Base-by-base conservation (phyloP, 2,888 invertebrate species). In the Lepas anatifera region DNA sequence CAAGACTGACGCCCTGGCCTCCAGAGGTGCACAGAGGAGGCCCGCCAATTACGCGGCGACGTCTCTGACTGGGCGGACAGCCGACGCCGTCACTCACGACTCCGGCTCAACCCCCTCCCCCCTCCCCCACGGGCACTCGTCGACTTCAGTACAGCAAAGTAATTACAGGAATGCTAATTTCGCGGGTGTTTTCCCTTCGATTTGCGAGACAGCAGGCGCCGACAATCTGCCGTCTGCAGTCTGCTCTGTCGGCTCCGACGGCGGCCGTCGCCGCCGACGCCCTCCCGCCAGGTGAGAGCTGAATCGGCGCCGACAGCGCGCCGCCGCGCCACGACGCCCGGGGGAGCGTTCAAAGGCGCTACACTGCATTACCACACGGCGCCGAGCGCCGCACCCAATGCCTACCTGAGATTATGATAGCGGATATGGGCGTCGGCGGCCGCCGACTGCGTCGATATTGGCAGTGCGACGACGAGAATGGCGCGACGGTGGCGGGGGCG, bases 331-430 rank as follows among this genome's bases (percentile, higher is more conserved):
- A 58, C 58, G 58, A 58, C 35, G 32, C 58, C 58, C 58, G 22
- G 35, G 35, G 58, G 58, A 58, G 58, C 35, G 58, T 58, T 58
- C 58, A 35, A 22, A 25, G 29, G 10, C 35, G 32, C 58, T 18
- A 35, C 58, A 58, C 18, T 58, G 22, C 58, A 58, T 58, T 58
- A 58, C 52, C 16, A n/a, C 32, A 27, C 41, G 41, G 58, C 35
- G 58, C 29, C 58, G 58, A 18, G 16, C 52, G 52, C 52, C 52
- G 16, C 29, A 11, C 13, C 29, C 11, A 41, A 35, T 11, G 32
- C 58, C 18, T 22, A 58, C 58, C 58, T 58, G 58, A 58, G 58
- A 58, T 58, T 58, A 58, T 58, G 32, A 58, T 58, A 58, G 58
- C 58, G 58, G 58, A 32, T 58, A 35, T 58, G 32, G 32, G 25